These are phyloP conservation scores for Drosophila nigrodunni DNA, from an alignment of 1,140 invertebrate genomes.

Conservation along the genomic window DNA sequence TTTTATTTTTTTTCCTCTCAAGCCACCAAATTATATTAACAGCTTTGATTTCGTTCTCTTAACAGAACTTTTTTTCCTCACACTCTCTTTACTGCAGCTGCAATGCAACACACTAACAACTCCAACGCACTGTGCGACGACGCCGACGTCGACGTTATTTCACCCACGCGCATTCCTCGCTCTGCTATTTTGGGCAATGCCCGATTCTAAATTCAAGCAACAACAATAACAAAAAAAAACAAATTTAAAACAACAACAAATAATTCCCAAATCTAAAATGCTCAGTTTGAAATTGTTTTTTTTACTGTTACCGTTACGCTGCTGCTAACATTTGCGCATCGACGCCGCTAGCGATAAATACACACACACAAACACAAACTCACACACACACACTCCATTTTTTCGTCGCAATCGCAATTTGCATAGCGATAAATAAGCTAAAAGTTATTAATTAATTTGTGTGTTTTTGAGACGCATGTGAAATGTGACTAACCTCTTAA, in stretches of 20 bases:
- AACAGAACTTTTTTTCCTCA: too few species aligned
- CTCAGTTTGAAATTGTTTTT: conserved; percentile 40
- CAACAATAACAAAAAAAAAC: conserved; percentile 16
- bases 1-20: too few species aligned
- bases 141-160: conserved; percentile 47
- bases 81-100: not conserved
- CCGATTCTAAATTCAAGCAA: conserved; percentile 71
- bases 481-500: conserved; percentile 1
- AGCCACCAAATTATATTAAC: too few species aligned
- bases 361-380: not conserved
- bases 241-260: conserved; percentile 20
- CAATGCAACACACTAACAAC: not conserved
- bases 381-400: conserved; percentile 17
- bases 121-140: not conserved
- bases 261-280: conserved; percentile 51
- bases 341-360: conserved; percentile 44
- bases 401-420: conserved; percentile 41
- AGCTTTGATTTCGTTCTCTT: too few species aligned
- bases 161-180: conserved; percentile 68
- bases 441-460: conserved; percentile 42
- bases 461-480: conserved; percentile 28
- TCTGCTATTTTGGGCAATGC: conserved; percentile 65
- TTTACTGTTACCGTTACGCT: conserved; percentile 47
- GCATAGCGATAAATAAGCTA: conserved; percentile 46
- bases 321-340: conserved; percentile 45